Evolutionary conservation across 2,113 vertebrate genomes (phyloP), one percentile per base, ranked within the genome.

Genomic region (Burhinus bistriatus): DNA sequence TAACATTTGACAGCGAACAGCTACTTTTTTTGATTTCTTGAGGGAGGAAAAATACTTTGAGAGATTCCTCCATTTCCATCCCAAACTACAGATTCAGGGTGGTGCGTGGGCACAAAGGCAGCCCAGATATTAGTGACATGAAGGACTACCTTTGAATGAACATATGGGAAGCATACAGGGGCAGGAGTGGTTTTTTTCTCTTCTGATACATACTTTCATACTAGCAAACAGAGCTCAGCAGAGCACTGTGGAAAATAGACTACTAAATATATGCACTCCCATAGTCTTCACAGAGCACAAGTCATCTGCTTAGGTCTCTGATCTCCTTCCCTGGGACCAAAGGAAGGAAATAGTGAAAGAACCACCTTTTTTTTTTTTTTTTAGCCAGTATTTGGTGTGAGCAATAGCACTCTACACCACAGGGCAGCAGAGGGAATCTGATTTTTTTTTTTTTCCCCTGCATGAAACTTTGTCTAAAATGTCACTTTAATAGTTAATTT

Each of bases 121-220:
- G 69, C 38, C 34, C 44, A 49, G 65, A 40, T 25, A 72, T 44
- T 44, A 55, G 5, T 25, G 25, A 45, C 44, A 9, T 1, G 1
- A 52, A 83, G 40, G 20, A 59, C 29, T 8, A 10, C 15, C 69
- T 62, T 17, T 82, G 40, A 76, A 57, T 16, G 21, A 92, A 25
- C 0, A 0, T 4, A 64, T 11, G 15, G 52, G 40, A 85, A 86
- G 30, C n/a, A 61, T 23, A 52, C 19, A 62, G 29, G 32, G 38
- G 47, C 45, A 84, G 40, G 34, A 89, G 5, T 26, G 42, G 4
- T 25, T 27, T 12, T 34, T 45, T 59, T 52, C 54, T 7, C 9
- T 65, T 29, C 36, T 3, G 0, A 5, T 21, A 22, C 3, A 0
- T 36, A 44, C 9, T 81, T 91, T 32, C 11, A 9, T 9, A 81